Base-by-base conservation (phyloP, 1,140 invertebrate species). In the Octopus sinensis region DNA sequence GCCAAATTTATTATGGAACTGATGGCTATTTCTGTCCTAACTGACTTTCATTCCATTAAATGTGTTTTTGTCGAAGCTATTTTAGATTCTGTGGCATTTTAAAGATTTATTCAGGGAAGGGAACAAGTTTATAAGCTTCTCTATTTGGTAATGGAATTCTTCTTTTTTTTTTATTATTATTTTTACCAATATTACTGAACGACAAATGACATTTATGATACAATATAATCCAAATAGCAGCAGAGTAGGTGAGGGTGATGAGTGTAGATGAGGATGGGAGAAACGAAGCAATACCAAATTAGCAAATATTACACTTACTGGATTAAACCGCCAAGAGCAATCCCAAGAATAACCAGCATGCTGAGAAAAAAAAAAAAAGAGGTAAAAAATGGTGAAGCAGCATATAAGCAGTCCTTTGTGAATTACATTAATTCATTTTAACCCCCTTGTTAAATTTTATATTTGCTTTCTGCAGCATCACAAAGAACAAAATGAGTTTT, bases 261-360 rank as follows among this genome's bases (percentile, higher is more conserved):
- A 23, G 75, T 10, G 7, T 23, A 23, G 9, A 7, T 23, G 7
- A 23, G 7, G 7, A 7, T 7, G 13, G 23, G 75, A 76, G 6
- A 7, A 7, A 6, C 7, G 7, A 76, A 76, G 23, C 6, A 43
- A 43, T 76, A 23, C 23, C 56, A 17, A 76, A 7, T 7, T 17
- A 76, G 23, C 6, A 43, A 23, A 23, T 23, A 76, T 23, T 77
- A 23, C 13, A 77, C 76, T 77, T 77, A 77, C 76, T 77, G 76
- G 13, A 77, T 77, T 51, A 77, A 13, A 43, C n/a, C 6, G 6
- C 76, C 76, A 77, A 77, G 13, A 43, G 51, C 51, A 53, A 77
- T 77, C 13, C 76, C 76, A 77, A 77, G 30, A 77, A 53, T 6
- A 30, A 77, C 43, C 13, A 23, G 78, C 10, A 79, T 54, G 9